Evolutionary conservation across 2,113 vertebrate species (phyloP), one percentile per base, ranked within the genome.

Genomic region (Gymnarchus niloticus): DNA sequence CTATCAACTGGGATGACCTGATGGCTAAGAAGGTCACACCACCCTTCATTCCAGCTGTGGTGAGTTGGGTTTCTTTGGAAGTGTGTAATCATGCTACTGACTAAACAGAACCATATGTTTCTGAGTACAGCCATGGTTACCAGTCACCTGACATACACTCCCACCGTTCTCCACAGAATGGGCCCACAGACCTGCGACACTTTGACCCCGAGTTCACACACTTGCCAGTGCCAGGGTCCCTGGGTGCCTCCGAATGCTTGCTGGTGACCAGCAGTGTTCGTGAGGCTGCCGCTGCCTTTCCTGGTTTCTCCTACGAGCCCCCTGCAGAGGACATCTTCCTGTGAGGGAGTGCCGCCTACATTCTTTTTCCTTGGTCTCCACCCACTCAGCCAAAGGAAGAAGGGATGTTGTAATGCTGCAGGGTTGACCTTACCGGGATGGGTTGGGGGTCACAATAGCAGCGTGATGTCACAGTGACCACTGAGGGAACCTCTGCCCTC

Each of bases 171-270:
- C 23, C 78, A 23, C 88, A 95, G 95, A 87, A 89, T 3, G 88
- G 94, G n/a, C 94, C 94, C n/a, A 92, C 90, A 86, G 95, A 96
- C 61, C 83, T 95, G 85, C 89, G 87, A 44, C 92, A 94, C 90
- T 93, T 96, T 56, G 94, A 95, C 88, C 91, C 94, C 0, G 92
- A 89, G 57, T 96, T 95, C 87, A 94, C 93, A 0, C 86, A 83
- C 19, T 92, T 92, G 33, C 93, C 93, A 0, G 88, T 95, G 52
- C 92, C 94, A 3, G 87, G 91, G 48, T 95, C 92, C 1, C 87
- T 95, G 41, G 87, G 89, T 54, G 84, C 25, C 54, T 14, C 85
- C 3, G 87, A 89, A 56, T 81, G 82, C 33, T 57, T 86, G 52
- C 80, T 56, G 89, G 85, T 83, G 92, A 92, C 84, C 69, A 73